Conservation (phyloP, 2,797 vertebrate genomes). For the Capromys pilorides region DNA sequence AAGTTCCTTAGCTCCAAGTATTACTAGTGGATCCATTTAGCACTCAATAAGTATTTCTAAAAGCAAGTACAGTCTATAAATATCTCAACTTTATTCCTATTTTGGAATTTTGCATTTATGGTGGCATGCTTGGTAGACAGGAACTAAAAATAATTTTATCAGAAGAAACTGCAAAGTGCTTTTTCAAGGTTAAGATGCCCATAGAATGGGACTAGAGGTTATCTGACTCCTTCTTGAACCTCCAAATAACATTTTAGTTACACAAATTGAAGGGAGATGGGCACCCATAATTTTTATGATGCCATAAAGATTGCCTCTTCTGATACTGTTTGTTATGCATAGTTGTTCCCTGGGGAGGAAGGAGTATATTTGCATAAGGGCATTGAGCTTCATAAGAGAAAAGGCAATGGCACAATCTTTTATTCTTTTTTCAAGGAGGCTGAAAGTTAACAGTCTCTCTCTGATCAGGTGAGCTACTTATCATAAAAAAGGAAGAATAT, state of each 20-base stretch:
- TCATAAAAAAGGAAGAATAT: neutral
- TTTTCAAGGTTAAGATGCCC: neutral
- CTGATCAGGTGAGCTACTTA: neutral
- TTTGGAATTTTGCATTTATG: conserved; percentile 47
- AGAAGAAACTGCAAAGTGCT: conserved; percentile 47
- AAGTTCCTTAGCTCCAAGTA: neutral
- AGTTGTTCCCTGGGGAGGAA: neutral
- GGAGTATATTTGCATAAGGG: neutral
- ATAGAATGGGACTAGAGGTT: neutral
- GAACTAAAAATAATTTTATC: conserved; percentile 58
- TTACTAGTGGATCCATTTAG: neutral
- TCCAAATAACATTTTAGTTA: conserved; percentile 1
- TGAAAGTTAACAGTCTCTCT: neutral
- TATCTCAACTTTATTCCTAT: conserved; percentile 51
- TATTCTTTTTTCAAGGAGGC: neutral
- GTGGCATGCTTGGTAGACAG: conserved; percentile 31
- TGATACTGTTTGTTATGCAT: neutral
- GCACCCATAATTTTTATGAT: neutral
- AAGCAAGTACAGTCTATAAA: conserved; percentile 40
- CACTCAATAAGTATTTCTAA: conserved; percentile 49
- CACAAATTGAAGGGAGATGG: neutral
- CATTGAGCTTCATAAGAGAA: neutral
- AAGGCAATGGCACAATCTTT: neutral
- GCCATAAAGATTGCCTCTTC: neutral
- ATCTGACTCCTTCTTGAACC: conserved; percentile 20